Percentiles rank a stretch among this genome's conserved stretches.
phyloP scores from a whole-genome alignment of 2,888 invertebrate genomes.

The Xiphydria camelus region DNA sequence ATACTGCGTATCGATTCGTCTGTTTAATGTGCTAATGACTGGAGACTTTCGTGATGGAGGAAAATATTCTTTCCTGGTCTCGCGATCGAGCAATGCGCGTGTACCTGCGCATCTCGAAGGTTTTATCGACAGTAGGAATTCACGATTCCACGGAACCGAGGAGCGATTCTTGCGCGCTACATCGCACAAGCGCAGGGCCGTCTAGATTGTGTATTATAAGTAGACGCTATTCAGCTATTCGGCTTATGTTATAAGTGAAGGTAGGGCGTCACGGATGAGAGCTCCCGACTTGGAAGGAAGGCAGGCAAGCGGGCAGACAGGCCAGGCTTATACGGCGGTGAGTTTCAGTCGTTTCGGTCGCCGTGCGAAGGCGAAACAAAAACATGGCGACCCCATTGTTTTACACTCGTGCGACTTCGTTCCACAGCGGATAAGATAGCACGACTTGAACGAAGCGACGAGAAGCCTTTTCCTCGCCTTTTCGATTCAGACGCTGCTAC shows the following conservation, averaged over 20 bases:
- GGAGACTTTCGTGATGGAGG: too few relatives aligned
- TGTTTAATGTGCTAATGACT: too few relatives aligned
- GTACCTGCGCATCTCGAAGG: too few relatives aligned
- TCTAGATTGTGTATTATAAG: constrained; percentile 1
- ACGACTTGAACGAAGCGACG: not conserved
- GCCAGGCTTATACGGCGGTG: constrained; percentile 41
- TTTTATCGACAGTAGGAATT: too few relatives aligned
- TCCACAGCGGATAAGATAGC: constrained; percentile 24
- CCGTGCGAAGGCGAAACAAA: constrained; percentile 47
- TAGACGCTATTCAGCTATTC: constrained; percentile 25
- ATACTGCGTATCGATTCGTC: too few relatives aligned
- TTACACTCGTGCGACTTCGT: constrained; percentile 20
- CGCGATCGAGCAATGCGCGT: too few relatives aligned
- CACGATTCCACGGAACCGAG: too few relatives aligned
- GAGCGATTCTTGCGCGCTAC: not conserved
- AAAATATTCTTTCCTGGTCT: too few relatives aligned
- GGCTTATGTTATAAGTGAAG: constrained; percentile 45
- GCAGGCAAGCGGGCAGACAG: constrained; percentile 14
- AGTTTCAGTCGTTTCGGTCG: constrained; percentile 45
- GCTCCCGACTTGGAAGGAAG: constrained; percentile 42
- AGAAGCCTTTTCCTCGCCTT: not conserved
- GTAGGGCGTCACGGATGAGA: constrained; percentile 56
- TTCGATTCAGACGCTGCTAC: too few relatives aligned
- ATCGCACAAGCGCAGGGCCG: not conserved
- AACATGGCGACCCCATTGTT: constrained; percentile 53